These are phyloP conservation scores for Plumapathes pennacea DNA, from an alignment of 92 coral and sea anemone genomes.

Conservation along the genomic window DNA sequence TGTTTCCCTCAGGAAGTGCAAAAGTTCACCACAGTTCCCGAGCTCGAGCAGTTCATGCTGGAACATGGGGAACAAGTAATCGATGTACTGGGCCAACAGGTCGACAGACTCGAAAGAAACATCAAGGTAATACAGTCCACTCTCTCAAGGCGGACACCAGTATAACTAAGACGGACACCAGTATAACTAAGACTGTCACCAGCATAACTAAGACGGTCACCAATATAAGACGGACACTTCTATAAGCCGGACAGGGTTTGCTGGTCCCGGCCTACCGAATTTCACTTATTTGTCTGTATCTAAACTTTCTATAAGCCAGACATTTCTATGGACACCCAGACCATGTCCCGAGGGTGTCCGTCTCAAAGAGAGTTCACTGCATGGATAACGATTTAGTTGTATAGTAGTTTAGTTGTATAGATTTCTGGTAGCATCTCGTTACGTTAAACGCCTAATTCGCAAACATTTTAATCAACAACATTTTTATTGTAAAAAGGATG, in stretches of 20 bases:
- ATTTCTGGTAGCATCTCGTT: neutral
- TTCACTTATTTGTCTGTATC: neutral
- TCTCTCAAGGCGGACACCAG: neutral
- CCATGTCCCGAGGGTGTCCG: too few relatives aligned
- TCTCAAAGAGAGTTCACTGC: too few relatives aligned
- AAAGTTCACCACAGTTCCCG: slow-evolving; percentile 79
- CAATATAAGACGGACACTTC: too few relatives aligned
- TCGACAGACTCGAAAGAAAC: slow-evolving; percentile 93
- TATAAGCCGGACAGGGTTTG: too few relatives aligned
- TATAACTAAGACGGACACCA: neutral
- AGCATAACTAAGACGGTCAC: too few relatives aligned
- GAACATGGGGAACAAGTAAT: slow-evolving; percentile 98
- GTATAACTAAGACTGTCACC: too few relatives aligned
- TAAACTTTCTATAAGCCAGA: too few relatives aligned
- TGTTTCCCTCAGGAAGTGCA: slow-evolving; percentile 76
- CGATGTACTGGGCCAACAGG: slow-evolving; percentile 95
- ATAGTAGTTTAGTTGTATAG: neutral
- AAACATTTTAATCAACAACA: neutral
- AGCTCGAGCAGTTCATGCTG: slow-evolving; percentile 82
- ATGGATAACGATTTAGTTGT: too few relatives aligned
- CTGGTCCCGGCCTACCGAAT: too few relatives aligned
- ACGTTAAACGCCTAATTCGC: neutral
- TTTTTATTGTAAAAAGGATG: neutral
- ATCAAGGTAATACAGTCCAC: slow-evolving; percentile 65
- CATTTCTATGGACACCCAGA: too few relatives aligned